A percentile compares a stretch with the other conserved stretches of the same genome.
These are phyloP conservation scores for Pristionchus pacificus DNA, from an alignment of 1,140 invertebrate species.

Conservation along the genomic window DNA sequence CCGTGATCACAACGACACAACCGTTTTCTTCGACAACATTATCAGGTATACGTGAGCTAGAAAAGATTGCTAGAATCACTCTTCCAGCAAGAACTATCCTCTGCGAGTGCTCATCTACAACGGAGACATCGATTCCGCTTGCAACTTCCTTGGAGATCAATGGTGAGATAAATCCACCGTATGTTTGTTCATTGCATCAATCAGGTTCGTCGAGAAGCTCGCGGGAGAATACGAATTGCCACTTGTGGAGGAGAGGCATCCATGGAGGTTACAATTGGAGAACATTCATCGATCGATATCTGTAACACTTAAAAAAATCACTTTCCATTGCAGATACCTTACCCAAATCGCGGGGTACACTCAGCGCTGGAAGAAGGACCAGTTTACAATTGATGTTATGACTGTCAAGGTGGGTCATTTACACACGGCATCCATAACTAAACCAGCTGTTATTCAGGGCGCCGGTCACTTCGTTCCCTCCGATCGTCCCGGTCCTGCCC, in stretches of 20 bases:
- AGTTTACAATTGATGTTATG: conserved; percentile 3
- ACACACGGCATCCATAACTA: no score
- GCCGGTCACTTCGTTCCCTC: conserved; percentile 64
- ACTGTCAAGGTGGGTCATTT: no score
- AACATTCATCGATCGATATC: no score
- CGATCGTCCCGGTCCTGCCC: conserved; percentile 59
- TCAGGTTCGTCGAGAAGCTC: conserved; percentile 57
- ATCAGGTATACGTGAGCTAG: no score
- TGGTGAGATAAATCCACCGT: conserved; percentile 30
- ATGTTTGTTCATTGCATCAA: background rate
- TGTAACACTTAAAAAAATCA: no score
- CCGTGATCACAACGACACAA: conserved; percentile 19
- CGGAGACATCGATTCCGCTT: conserved; percentile 64
- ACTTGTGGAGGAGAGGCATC: background rate
- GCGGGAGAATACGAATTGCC: background rate
- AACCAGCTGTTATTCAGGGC: conserved; percentile 2
- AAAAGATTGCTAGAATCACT: no score
- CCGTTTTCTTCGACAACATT: conserved; percentile 17
- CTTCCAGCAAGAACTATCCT: conserved; percentile 2
- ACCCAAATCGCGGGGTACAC: conserved; percentile 19
- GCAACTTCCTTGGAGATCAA: conserved; percentile 63
- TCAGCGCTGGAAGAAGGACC: background rate
- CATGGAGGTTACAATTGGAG: conserved; percentile 7
- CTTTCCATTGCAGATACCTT: no score
- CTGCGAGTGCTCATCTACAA: conserved; percentile 61